These are phyloP conservation scores for Cromileptes altivelis DNA, from an alignment of 2,113 vertebrate species.

Conservation along the genomic window DNA sequence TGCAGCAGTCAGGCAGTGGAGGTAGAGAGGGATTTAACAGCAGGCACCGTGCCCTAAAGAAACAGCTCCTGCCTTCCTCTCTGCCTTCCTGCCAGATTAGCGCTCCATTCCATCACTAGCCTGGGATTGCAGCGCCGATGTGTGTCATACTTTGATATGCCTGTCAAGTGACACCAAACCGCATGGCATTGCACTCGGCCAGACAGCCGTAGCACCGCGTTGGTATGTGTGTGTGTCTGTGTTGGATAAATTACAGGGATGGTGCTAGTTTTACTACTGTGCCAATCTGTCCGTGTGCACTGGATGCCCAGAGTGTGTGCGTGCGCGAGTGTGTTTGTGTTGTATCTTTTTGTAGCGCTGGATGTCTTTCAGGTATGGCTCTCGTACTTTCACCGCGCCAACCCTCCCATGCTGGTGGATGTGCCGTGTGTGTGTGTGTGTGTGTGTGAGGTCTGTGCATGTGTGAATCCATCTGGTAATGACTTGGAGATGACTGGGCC, in stretches of 20 bases:
- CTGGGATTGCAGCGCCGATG: conserved; percentile 22
- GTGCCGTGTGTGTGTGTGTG: conserved; percentile 8
- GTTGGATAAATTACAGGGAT: conserved; percentile 47
- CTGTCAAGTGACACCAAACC: conserved; percentile 60
- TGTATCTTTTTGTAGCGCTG: conserved; percentile 33
- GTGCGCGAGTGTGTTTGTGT: neutral
- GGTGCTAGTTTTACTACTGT: conserved; percentile 34
- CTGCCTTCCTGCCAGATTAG: conserved; percentile 69
- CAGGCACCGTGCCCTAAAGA: conserved; percentile 64
- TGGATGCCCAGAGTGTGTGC: conserved; percentile 9
- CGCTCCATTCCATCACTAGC: conserved; percentile 63
- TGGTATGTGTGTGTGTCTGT: conserved; percentile 27
- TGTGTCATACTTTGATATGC: conserved; percentile 56
- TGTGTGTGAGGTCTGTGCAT: conserved; percentile 31
- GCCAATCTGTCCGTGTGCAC: conserved; percentile 43
- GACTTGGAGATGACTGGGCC: conserved; percentile 67
- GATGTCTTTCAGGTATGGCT: conserved; percentile 62
- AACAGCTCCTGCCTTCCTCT: conserved; percentile 46
- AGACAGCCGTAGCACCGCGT: conserved; percentile 27
- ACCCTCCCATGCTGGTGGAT: conserved; percentile 20
- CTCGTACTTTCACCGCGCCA: conserved; percentile 36
- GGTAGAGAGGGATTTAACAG: conserved; percentile 70
- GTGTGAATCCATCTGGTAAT: conserved; percentile 76
- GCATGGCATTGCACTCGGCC: conserved; percentile 42
- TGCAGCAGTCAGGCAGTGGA: conserved; percentile 56